phyloP scores from a whole-genome alignment of 2,888 invertebrate species.

The Anoncus sp. region DNA sequence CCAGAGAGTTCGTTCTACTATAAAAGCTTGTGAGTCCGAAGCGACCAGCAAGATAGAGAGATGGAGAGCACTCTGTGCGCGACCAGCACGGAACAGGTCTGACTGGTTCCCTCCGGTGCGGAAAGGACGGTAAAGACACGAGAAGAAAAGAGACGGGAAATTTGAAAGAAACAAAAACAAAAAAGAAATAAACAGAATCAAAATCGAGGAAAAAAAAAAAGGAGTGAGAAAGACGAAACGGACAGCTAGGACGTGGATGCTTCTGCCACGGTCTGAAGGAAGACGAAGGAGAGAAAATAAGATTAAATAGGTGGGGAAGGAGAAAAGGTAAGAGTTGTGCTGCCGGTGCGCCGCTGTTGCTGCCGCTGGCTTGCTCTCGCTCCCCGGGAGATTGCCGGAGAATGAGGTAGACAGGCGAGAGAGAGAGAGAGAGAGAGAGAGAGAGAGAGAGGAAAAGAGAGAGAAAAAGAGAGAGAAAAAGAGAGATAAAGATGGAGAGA shows the following conservation, averaged over 20 bases:
- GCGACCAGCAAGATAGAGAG: conserved; percentile 33
- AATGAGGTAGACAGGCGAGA: conserved; percentile 31
- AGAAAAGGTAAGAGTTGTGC: conserved; percentile 44
- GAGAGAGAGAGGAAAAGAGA: conserved; percentile 1
- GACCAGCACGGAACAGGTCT: conserved; percentile 67
- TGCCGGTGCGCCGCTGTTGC: conserved; percentile 43
- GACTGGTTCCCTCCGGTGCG: conserved; percentile 61
- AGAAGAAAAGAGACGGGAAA: conserved; percentile 32
- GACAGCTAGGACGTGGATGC: conserved; percentile 32
- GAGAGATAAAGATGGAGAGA: conserved; percentile 32
- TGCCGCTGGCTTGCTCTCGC: conserved; percentile 52
- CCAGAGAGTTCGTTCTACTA: conserved; percentile 33
- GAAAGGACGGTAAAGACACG: conserved; percentile 26
- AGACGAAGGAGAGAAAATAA: conserved; percentile 59
- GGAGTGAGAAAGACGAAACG: conserved; percentile 41
- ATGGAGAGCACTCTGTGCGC: conserved; percentile 76
- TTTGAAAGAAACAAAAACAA: conserved; percentile 6
- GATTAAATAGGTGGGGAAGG: conserved; percentile 54
- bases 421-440: conserved; percentile 28
- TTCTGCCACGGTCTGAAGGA: conserved; percentile 38
- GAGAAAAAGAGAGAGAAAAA: conserved; percentile 2
- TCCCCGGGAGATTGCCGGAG: conserved; percentile 47
- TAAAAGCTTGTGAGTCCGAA: conserved; percentile 21
- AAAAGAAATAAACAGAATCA: conserved; percentile 13
- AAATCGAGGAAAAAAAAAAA: conserved; percentile 35